A percentile compares a stretch with the other conserved stretches of the same genome.
Evolutionary conservation across 2,113 vertebrate genomes (phyloP).

Genomic region (Plecotus auritus): DNA sequence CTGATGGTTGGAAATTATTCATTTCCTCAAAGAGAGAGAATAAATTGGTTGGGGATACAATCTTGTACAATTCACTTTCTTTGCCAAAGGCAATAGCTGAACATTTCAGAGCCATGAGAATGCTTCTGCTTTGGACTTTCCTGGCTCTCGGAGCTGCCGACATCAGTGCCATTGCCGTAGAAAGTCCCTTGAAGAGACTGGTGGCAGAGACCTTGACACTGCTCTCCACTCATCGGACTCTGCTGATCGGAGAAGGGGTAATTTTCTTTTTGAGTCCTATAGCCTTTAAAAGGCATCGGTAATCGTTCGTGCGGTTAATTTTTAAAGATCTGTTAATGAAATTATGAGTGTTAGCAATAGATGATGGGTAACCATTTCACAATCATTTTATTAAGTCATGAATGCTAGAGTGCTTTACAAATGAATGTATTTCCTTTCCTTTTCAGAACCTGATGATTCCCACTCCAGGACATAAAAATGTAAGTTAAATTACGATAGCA

Average conservation of each 20-base stretch:
- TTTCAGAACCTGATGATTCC: constrained; percentile 78
- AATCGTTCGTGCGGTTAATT: neutral
- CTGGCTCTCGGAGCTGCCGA: constrained; percentile 48
- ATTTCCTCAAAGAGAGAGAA: constrained; percentile 71
- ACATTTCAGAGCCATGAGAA: constrained; percentile 49
- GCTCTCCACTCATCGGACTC: constrained; percentile 23
- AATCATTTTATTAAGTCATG: neutral
- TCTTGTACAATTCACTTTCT: constrained; percentile 22
- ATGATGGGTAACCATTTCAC: neutral
- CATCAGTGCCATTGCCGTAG: neutral
- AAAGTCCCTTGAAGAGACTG: neutral
- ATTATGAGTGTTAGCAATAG: neutral
- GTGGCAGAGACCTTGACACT: constrained; percentile 67
- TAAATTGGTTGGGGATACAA: constrained; percentile 68
- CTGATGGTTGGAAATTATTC: constrained; percentile 71
- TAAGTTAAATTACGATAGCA: constrained; percentile 67
- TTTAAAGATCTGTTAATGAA: constrained; percentile 12
- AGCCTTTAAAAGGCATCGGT: neutral
- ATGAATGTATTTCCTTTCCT: constrained; percentile 59
- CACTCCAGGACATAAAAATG: constrained; percentile 73
- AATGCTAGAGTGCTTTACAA: constrained; percentile 3
- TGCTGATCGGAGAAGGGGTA: constrained; percentile 63
- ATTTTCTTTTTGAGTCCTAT: constrained; percentile 18
- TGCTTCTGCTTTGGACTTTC: constrained; percentile 56
- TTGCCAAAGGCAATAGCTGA: neutral